phyloP scores from a whole-genome alignment of 35 echinoderm and acorn worm species.

The Apostichopus californicus region DNA sequence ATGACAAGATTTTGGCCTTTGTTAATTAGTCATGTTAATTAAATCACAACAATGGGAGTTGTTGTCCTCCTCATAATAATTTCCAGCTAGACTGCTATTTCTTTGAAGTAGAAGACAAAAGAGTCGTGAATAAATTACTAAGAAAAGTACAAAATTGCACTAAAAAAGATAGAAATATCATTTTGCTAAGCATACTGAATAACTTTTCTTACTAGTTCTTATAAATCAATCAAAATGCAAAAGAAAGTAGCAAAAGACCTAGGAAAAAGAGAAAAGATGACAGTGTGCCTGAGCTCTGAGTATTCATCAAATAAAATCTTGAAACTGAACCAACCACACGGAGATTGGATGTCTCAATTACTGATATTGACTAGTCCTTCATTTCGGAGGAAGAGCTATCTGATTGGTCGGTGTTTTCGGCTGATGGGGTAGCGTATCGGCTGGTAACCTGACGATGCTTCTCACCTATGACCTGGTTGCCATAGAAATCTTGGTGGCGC shows the following conservation, averaged over 20 bases:
- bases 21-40: not conserved
- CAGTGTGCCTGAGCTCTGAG: not conserved
- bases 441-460: conserved; percentile 64
- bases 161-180: not conserved
- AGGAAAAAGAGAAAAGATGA: not conserved
- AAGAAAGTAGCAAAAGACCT: not conserved
- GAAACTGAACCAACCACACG: not conserved
- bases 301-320: not conserved
- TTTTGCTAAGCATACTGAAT: not conserved
- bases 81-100: not conserved
- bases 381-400: not conserved
- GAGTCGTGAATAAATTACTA: not conserved
- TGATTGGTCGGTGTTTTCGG: conserved; percentile 12
- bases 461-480: conserved; percentile 13
- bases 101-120: not conserved
- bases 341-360: not conserved
- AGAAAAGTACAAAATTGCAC: conserved; percentile 5
- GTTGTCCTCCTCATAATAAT: not conserved
- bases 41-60: not conserved
- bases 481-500: conserved; percentile 59
- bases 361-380: not conserved
- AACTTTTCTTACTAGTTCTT: not conserved
- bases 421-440: conserved; percentile 42
- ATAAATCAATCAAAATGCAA: not conserved
- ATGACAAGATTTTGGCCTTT: not conserved